Conservation (phyloP, 2,888 invertebrate species). For the Caenorhabditis uteleia region DNA sequence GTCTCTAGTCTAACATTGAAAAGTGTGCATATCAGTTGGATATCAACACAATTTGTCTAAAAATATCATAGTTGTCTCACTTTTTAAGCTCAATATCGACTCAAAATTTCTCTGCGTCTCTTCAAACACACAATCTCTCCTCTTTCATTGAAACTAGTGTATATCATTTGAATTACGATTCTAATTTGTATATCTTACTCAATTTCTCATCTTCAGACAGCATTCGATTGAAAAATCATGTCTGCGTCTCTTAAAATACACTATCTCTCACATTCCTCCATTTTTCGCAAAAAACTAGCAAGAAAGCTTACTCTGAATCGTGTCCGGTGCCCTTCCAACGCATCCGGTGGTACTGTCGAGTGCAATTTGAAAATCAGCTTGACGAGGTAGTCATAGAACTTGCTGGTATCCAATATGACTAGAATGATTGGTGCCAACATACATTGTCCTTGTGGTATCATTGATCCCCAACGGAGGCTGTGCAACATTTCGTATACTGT, state of each 20-base stretch:
- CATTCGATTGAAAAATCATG: slow-evolving; percentile 2
- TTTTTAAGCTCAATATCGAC: too few relatives aligned
- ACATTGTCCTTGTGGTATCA: slow-evolving; percentile 96
- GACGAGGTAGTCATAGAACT: slow-evolving; percentile 93
- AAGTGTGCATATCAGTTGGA: too few relatives aligned
- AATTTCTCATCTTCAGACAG: too few relatives aligned
- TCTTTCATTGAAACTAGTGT: too few relatives aligned
- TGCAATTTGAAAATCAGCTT: slow-evolving; percentile 94
- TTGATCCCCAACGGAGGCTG: slow-evolving; percentile 90
- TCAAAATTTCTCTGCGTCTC: too few relatives aligned
- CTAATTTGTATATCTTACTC: slow-evolving; percentile 1
- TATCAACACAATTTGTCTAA: too few relatives aligned
- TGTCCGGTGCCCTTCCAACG: slow-evolving; percentile 85
- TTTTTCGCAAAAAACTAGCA: not conserved
- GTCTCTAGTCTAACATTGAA: too few relatives aligned
- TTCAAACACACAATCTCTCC: too few relatives aligned
- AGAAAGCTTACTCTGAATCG: slow-evolving; percentile 78
- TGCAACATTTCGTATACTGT: slow-evolving; percentile 91
- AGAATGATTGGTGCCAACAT: slow-evolving; percentile 88
- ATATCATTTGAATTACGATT: too few relatives aligned
- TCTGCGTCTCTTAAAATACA: not conserved
- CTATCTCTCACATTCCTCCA: not conserved
- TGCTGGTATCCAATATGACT: slow-evolving; percentile 88
- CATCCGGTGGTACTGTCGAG: slow-evolving; percentile 85
- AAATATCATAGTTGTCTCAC: too few relatives aligned